Base-by-base conservation (phyloP, 2,888 invertebrate species). In the Heteropelma amictum region DNA sequence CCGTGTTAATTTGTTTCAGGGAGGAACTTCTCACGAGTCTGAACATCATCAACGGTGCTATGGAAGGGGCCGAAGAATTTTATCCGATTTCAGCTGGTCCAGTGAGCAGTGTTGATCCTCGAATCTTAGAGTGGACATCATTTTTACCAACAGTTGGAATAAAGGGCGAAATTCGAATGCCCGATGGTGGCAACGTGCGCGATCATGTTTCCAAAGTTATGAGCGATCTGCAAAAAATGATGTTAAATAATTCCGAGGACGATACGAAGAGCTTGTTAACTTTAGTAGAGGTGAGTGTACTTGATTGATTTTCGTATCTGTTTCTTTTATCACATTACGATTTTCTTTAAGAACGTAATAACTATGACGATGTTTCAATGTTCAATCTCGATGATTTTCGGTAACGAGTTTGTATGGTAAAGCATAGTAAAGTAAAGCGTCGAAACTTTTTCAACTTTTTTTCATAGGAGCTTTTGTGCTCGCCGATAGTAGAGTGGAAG, bases 191-290 rank as follows among this genome's bases (percentile, higher is more conserved):
- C 68, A 96, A 96, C 85, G 91, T 95, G 10, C 92, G 95, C 47
- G 90, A 91, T 76, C 90, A 90, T 1, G 87, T 96, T 1, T 92
- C 92, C 0, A 89, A 91, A 21, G 88, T 93, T 1, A 90, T 96
- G 83, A 90, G 92, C 49, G 89, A 90, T 1, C 90, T 95, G 7
- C 94, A 94, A 87, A 91, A 90, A 58, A 91, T 92, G 81, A 90
- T 97, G 88, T 88, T 95, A 64, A 87, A 90, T 5, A 91, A 92
- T 61, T 92, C 93, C 75, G 94, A 95, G 78, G 96, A 97, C 82
- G 96, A 97, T 83, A 96, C 95, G 0, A 93, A 94, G 81, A 93
- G 95, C 76, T 91, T 96, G 45, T 91, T 92, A 74, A 85, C 84
- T 82, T 89, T 91, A 14, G 75, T 88, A 90, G 76, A 89, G 90